Percentiles rank a stretch among this genome's conserved stretches.
These are phyloP conservation scores for Platichthys flesus DNA, from an alignment of 2,113 vertebrate species.

Conservation along the genomic window DNA sequence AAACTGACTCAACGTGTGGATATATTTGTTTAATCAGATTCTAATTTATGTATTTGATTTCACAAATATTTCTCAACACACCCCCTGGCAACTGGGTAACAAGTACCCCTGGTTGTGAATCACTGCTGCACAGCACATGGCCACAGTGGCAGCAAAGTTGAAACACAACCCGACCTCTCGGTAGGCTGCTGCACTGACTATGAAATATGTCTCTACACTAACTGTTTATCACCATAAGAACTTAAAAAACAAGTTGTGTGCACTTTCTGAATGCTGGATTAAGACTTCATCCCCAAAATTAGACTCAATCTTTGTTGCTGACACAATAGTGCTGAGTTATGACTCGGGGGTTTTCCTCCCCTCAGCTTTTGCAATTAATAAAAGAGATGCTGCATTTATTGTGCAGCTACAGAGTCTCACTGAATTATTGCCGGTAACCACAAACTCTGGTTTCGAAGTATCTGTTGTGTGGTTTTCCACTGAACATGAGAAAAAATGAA, in stretches of 20 bases:
- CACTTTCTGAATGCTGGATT: slow-evolving; percentile 13
- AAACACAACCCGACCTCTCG: not conserved
- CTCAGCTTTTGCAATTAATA: slow-evolving; percentile 45
- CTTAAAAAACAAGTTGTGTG: slow-evolving; percentile 5
- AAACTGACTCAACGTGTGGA: not conserved
- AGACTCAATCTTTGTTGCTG: slow-evolving; percentile 27
- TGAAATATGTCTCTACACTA: not conserved
- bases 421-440: slow-evolving; percentile 43
- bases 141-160: not conserved
- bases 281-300: slow-evolving; percentile 5
- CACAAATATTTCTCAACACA: not conserved
- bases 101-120: not conserved
- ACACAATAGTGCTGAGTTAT: slow-evolving; percentile 32
- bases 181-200: not conserved
- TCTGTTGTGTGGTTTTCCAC: slow-evolving; percentile 9
- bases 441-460: not conserved
- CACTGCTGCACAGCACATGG: not conserved
- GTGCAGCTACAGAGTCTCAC: slow-evolving; percentile 18
- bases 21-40: not conserved
- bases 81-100: not conserved
- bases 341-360: slow-evolving; percentile 18
- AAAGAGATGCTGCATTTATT: slow-evolving; percentile 22
- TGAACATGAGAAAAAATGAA: slow-evolving; percentile 32
- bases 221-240: not conserved
- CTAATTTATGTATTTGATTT: not conserved